Evolutionary conservation across 2,113 vertebrate genomes (phyloP).

Genomic region (Columba janthina): DNA sequence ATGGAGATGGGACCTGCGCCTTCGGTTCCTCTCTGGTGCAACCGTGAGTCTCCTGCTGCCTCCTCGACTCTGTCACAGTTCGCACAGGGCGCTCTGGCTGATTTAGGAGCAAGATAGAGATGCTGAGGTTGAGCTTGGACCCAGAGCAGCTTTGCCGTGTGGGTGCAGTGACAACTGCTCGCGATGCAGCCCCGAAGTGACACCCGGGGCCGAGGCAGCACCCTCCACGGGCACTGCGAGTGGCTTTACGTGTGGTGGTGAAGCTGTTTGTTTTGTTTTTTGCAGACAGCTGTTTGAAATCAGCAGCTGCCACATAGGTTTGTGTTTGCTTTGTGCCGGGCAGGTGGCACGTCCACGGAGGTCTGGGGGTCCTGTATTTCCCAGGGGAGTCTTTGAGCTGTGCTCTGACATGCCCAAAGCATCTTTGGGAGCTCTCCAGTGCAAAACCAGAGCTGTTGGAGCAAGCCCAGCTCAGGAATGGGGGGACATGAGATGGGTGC

Average conservation of each 20-base stretch:
- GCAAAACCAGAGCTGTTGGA: background rate
- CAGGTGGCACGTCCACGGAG: background rate
- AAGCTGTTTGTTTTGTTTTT: background rate
- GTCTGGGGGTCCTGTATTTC: background rate
- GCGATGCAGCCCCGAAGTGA: fast-evolving
- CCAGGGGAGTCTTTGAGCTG: background rate
- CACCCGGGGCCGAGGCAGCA: background rate
- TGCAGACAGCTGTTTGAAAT: background rate
- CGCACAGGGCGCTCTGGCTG: background rate
- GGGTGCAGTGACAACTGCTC: background rate
- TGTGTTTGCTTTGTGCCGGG: background rate
- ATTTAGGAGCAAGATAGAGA: fast-evolving
- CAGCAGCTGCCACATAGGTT: background rate
- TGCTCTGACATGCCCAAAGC: background rate
- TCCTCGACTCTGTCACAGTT: background rate
- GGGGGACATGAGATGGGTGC: fast-evolving
- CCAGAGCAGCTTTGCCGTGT: background rate
- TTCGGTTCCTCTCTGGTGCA: background rate
- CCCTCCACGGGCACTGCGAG: fast-evolving
- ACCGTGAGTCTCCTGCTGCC: fast-evolving
- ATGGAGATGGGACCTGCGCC: background rate
- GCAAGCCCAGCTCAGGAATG: background rate
- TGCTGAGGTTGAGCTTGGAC: background rate
- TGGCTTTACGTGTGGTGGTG: background rate
- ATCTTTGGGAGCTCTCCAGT: background rate